These are phyloP conservation scores for Eristalinus sepulchralis DNA, from an alignment of 2,888 invertebrate species.

Conservation along the genomic window DNA sequence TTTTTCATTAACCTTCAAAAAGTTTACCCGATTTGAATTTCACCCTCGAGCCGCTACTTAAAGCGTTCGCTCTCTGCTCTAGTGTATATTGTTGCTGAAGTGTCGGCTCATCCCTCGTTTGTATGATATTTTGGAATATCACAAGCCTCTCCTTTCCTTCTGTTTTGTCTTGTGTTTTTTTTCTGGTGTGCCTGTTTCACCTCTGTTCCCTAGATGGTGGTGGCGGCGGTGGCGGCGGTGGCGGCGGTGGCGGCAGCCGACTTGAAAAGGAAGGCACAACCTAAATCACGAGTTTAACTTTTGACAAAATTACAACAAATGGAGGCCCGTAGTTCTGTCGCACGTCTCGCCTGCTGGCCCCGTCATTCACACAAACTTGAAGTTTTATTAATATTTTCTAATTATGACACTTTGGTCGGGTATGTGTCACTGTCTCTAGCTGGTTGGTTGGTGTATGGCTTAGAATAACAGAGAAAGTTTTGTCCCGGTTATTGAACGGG, in stretches of 20 bases:
- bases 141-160: slow-evolving; percentile 52
- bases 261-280: background rate
- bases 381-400: slow-evolving; percentile 70
- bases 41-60: slow-evolving; percentile 67
- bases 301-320: slow-evolving; percentile 58
- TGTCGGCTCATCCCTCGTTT: slow-evolving; percentile 65
- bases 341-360: slow-evolving; percentile 8
- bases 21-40: slow-evolving; percentile 71
- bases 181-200: no score
- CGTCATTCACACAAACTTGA: slow-evolving; percentile 52
- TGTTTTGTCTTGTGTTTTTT: background rate
- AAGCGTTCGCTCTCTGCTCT: slow-evolving; percentile 42
- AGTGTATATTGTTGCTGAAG: slow-evolving; percentile 62
- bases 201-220: background rate
- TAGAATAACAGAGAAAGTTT: slow-evolving; percentile 47
- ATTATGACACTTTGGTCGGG: slow-evolving; percentile 63
- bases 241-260: background rate
- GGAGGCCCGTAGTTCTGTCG: slow-evolving; percentile 19
- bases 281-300: slow-evolving; percentile 66
- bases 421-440: slow-evolving; percentile 49
- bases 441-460: slow-evolving; percentile 32
- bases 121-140: slow-evolving; percentile 32
- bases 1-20: slow-evolving; percentile 73
- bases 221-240: no score
- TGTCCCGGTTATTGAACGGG: slow-evolving; percentile 47